These are phyloP conservation scores for Monochamus saltuarius DNA, from an alignment of 1,140 invertebrate species.

Conservation along the genomic window DNA sequence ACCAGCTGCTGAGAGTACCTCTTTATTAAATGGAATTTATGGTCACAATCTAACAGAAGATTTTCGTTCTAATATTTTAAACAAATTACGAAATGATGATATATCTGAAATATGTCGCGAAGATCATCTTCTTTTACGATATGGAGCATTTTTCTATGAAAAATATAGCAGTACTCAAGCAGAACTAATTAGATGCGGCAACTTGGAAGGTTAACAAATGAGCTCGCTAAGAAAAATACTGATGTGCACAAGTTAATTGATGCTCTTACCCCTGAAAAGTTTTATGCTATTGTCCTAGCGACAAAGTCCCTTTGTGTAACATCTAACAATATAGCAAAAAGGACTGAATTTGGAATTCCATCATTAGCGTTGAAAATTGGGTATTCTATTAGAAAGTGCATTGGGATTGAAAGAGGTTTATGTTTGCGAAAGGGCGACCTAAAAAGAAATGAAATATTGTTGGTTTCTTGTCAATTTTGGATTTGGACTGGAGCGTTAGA, in stretches of 20 bases:
- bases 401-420: conserved; percentile 3
- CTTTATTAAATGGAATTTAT: not conserved
- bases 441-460: not conserved
- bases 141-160: conserved; percentile 12
- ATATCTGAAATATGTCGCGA: conserved; percentile 7
- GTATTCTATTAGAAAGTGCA: conserved; percentile 14
- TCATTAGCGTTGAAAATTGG: conserved; percentile 21
- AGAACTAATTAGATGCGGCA: conserved; percentile 21
- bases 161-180: conserved; percentile 11
- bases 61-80: conserved; percentile 7
- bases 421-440: conserved; percentile 1
- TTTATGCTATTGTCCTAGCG: conserved; percentile 2
- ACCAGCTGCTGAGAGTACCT: conserved; percentile 4
- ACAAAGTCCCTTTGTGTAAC: conserved; percentile 6
- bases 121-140: not conserved
- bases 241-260: not conserved
- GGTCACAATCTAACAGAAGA: not conserved
- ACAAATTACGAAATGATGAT: conserved; percentile 12
- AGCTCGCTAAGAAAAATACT: not conserved
- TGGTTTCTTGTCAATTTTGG: not conserved
- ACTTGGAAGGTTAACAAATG: conserved; percentile 1
- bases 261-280: not conserved
- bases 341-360: conserved; percentile 2
- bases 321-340: not conserved
- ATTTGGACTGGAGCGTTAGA: conserved; percentile 12